Percentiles rank a stretch among this genome's conserved stretches.
Conservation (phyloP, 2,113 vertebrate species). For the Blennius ocellaris region DNA sequence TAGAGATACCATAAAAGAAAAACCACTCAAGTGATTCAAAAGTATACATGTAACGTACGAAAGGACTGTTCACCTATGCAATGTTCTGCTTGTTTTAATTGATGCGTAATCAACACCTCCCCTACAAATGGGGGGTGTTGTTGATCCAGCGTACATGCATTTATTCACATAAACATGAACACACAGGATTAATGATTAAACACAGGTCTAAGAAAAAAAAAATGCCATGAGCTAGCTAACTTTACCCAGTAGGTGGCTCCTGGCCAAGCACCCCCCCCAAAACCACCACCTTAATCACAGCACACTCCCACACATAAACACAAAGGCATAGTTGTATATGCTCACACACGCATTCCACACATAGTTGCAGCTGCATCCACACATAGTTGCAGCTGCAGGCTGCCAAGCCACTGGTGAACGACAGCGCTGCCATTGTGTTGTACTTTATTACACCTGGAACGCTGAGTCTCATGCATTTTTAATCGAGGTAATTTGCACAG, state of each 20-base stretch:
- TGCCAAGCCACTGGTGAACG: constrained; percentile 54
- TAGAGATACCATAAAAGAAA: too few relatives aligned
- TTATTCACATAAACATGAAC: constrained; percentile 2
- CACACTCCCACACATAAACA: constrained; percentile 3
- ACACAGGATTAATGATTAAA: neutral
- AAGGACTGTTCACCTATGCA: too few relatives aligned
- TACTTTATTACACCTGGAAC: constrained; percentile 84
- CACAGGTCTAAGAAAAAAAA: neutral
- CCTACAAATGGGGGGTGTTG: too few relatives aligned
- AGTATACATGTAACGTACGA: too few relatives aligned
- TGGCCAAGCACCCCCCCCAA: constrained; percentile 13
- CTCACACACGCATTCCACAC: constrained; percentile 2
- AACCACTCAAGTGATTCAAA: too few relatives aligned
- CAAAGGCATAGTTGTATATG: constrained; percentile 5
- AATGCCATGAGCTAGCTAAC: constrained; percentile 35
- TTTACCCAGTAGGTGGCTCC: constrained; percentile 60
- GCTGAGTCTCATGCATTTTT: constrained; percentile 84
- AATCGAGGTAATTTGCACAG: constrained; percentile 83
- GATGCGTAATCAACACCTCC: too few relatives aligned
- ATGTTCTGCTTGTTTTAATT: too few relatives aligned
- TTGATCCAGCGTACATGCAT: neutral
- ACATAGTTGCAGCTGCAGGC: constrained; percentile 34
- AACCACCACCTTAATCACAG: neutral
- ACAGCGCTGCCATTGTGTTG: constrained; percentile 69
- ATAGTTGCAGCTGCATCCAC: constrained; percentile 25